Conservation (phyloP, 2,113 vertebrate species). For the Pongo pygmaeus region DNA sequence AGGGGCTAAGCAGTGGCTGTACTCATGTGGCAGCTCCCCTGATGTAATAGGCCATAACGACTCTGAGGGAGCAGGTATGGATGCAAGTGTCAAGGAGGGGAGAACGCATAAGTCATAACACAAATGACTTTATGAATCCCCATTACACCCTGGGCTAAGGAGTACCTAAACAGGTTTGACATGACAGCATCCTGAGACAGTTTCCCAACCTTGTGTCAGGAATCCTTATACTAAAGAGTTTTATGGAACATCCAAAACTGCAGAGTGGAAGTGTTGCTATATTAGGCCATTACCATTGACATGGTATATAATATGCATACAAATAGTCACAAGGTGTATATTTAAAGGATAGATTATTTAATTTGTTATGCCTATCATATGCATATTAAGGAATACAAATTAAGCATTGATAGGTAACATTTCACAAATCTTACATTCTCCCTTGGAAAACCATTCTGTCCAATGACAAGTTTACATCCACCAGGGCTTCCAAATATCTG, state of each 20-base stretch:
- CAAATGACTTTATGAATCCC: conserved; percentile 59
- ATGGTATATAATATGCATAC: background rate
- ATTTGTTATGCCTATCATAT: background rate
- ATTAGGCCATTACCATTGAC: background rate
- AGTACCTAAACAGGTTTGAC: conserved; percentile 36
- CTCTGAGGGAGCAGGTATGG: background rate
- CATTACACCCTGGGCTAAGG: conserved; percentile 53
- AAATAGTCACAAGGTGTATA: background rate
- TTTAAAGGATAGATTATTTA: conserved; percentile 18
- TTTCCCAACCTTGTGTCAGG: conserved; percentile 32
- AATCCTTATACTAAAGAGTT: background rate
- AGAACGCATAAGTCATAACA: background rate
- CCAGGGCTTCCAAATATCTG: background rate
- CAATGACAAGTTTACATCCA: background rate
- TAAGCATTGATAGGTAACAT: background rate
- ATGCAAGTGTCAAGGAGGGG: conserved; percentile 2
- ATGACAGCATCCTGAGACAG: conserved; percentile 34
- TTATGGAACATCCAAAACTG: conserved; percentile 45
- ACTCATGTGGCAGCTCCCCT: conserved; percentile 50
- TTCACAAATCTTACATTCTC: background rate
- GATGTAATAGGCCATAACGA: conserved; percentile 74
- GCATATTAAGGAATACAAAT: conserved; percentile 46
- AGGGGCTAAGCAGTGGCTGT: background rate
- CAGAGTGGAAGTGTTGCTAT: background rate
- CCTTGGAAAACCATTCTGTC: background rate